Base-by-base conservation (phyloP, 2,797 vertebrate species). In the Silurus aristotelis region DNA sequence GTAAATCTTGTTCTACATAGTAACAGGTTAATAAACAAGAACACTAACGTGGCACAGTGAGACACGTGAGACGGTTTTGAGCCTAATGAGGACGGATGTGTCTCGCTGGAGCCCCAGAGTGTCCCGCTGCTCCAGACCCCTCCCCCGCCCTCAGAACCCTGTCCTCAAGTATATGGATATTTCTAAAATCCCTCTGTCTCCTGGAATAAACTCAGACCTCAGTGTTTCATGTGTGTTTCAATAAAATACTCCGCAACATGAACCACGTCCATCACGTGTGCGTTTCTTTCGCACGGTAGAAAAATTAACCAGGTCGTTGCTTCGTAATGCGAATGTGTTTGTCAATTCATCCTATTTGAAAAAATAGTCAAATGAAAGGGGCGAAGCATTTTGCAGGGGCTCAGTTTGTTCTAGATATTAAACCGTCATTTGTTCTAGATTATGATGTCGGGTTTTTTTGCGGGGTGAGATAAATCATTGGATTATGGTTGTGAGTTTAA, bases 21-120 rank as follows among this genome's bases (percentile, higher is more conserved):
- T 10, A 63, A 75, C 70, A 61, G 6, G 38, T 13, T 25, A 27
- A 60, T 19, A 9, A 81, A 17, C 15, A 22, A 76, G 55, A 25
- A 48, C 55, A 56, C 13, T 63, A 66, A 61, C 80, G 67, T 25
- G 6, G 25, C 73, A 70, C 25, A 61, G 77, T 84, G 79, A 43
- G 81, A 84, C 55, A 82, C 55, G 60, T 20, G 48, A 83, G 67
- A 66, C 43, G 63, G 22, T 68, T 64, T 27, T 76, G 83, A 60
- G 46, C 72, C 80, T 84, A 88, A 88, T 83, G 63, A 85, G 88
- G 75, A 64, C 58, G 67, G 85, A 89, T 85, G 48, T 80, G 73
- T 85, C 85, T 43, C 6, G 55, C 72, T 84, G 63, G 60, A 64
- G 75, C 64, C 83, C 66, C 80, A 78, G 8, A 14, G 81, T 58